phyloP scores from a whole-genome alignment of 2,113 vertebrate species.

The Scopus umbretta region DNA sequence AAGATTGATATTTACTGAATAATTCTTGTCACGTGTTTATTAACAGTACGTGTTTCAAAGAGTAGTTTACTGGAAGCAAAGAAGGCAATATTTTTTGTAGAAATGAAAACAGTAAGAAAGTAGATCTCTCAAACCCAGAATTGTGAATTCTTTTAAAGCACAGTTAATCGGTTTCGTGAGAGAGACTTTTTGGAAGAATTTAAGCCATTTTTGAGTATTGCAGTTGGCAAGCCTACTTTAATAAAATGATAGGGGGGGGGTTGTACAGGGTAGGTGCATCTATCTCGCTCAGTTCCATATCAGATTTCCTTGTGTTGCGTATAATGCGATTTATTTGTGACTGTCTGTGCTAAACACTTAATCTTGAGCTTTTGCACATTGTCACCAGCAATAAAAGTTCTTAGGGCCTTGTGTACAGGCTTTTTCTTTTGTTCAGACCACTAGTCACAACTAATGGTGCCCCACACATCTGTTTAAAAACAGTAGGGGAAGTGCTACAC shows the following conservation, averaged over 20 bases:
- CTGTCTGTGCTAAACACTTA: background rate
- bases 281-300: background rate
- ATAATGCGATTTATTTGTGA: background rate
- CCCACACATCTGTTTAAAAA: background rate
- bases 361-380: background rate
- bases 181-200: background rate
- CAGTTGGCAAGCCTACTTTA: background rate
- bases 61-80: background rate
- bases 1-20: background rate
- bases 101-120: background rate
- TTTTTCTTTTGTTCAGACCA: background rate
- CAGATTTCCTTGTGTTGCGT: background rate
- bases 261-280: background rate
- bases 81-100: background rate
- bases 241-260: background rate
- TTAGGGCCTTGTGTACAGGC: background rate
- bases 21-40: background rate
- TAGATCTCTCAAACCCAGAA: background rate
- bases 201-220: background rate
- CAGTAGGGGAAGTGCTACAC: background rate
- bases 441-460: background rate
- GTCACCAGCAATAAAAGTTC: background rate
- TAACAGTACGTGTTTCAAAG: background rate
- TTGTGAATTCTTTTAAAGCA: background rate
- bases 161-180: background rate